A percentile compares a stretch with the other conserved stretches of the same genome.
phyloP scores from a whole-genome alignment of 2,888 invertebrate genomes.

The Eudasyphora cyanicolor region DNA sequence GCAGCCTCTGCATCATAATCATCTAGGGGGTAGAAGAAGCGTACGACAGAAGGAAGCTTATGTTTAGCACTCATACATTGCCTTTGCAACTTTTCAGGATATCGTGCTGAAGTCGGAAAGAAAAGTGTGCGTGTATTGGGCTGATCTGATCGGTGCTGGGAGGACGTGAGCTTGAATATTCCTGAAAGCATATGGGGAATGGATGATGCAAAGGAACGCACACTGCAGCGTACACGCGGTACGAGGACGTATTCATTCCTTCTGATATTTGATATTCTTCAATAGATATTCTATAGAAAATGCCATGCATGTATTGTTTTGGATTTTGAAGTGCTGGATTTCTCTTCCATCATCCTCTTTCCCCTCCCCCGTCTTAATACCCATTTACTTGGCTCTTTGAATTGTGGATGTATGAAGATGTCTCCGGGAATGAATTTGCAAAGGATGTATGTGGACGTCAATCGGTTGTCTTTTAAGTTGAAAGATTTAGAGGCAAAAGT shows the following conservation, averaged over 20 bases:
- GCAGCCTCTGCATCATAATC: background rate
- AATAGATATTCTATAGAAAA: slow-evolving; percentile 21
- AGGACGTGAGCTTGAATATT: background rate
- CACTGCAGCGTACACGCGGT: background rate
- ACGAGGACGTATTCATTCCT: background rate
- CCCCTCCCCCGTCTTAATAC: background rate
- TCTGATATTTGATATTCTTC: slow-evolving; percentile 15
- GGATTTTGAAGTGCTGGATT: background rate
- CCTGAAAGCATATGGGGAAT: background rate
- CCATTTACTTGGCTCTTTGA: background rate
- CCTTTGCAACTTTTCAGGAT: background rate
- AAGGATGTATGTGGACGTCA: background rate
- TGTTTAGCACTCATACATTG: background rate
- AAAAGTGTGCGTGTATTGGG: background rate
- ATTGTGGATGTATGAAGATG: background rate
- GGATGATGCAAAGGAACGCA: no score
- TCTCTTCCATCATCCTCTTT: slow-evolving; percentile 17
- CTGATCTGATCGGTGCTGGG: background rate
- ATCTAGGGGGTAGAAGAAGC: no score
- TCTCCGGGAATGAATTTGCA: background rate
- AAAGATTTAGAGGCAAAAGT: background rate
- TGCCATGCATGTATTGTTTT: slow-evolving; percentile 21
- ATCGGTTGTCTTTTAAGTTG: background rate
- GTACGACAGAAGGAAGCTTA: slow-evolving; percentile 8
- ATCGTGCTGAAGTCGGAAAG: background rate